Base-by-base conservation (phyloP, 2,888 invertebrate genomes). In the Acronicta alni region DNA sequence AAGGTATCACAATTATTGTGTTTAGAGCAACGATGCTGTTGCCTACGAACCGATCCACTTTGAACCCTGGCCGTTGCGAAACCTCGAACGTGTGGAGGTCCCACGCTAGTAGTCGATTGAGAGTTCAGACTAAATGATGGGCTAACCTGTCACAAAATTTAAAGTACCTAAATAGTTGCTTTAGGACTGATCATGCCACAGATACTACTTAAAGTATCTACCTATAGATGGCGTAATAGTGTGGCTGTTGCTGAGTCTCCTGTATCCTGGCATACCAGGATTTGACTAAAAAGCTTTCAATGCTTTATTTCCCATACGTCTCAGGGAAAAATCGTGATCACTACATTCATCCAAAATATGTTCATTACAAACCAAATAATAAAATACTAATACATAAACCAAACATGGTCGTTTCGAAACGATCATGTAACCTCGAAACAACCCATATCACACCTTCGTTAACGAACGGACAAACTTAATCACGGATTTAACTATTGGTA, bases 401-500 rank as follows among this genome's bases (percentile, higher is more conserved):
- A 77, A 79, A 77, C 55, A 77, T 58, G 43, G 63, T 67, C 63
- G 68, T 80, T 80, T 75, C 74, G 71, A 77, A 81, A 81, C 68
- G 64, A 80, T 76, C 72, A 53, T 70, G 68, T 76, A 81, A 69
- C 74, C 69, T 75, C 76, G 66, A 65, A 71, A 73, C 76, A 69
- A 72, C 73, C 49, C 74, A 69, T 70, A 78, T 78, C 74, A 68
- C 80, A 80, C 76, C 74, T 75, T 67, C 72, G 62, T 75, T 60
- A 76, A 61, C 67, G 63, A 62, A 75, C 61, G 64, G 67, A 70
- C 82, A 79, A 73, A 81, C 84, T 83, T 83, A 84, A 86, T 87
- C 83, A 83, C 75, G 75, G 79, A 79, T 82, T 78, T 81, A 71
- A 76, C 79, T 77, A 80, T 80, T 81, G 73, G 67, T 77, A 72